Base-by-base conservation (phyloP, 2,888 invertebrate genomes). In the Melolontha melolontha region DNA sequence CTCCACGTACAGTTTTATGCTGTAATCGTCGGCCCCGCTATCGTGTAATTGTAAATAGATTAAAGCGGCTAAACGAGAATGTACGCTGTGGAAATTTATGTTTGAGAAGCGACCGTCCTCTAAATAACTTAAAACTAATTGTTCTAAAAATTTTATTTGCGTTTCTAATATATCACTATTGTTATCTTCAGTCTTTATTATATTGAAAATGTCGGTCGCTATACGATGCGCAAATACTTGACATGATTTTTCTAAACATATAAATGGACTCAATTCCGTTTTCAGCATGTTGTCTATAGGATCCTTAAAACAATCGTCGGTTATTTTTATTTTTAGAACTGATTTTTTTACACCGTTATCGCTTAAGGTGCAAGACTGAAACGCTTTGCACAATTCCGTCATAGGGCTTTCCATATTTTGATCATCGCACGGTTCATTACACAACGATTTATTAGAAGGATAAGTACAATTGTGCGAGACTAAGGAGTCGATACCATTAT, bases 201-300 rank as follows among this genome's bases (percentile, higher is more conserved):
- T 27, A 34, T 67, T 59, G 40, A 69, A 63, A 50, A 92, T 81
- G 0, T 89, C 88, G 67, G 89, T 88, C 0, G 89, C 87, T 78
- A 92, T 88, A 52, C 92, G 85, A 75, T 90, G 90, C 0, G 91
- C 91, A 78, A 91, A 91, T 0, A 92, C 91, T 76, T 87, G 86
- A 72, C 87, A 82, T 0, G 87, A 86, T 75, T 87, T 88, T 75
- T 89, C 89, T n/a, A 89, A 85, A 75, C 86, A 87, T 11, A 86
- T 81, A 70, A 87, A 85, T 2, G 88, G 83, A 71, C 79, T 81
- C 44, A 81, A 74, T 52, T 78, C 67, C 22, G 63, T 52, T 39
- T 67, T 67, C 17, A 67, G 44, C 6, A 14, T 17, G 1, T 16
- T 27, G 34, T 52, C 66, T 6, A 62, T 52, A n/a, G 55, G 2